Evolutionary conservation across 2,888 invertebrate genomes (phyloP).

Genomic region (Ophioninae sp.): DNA sequence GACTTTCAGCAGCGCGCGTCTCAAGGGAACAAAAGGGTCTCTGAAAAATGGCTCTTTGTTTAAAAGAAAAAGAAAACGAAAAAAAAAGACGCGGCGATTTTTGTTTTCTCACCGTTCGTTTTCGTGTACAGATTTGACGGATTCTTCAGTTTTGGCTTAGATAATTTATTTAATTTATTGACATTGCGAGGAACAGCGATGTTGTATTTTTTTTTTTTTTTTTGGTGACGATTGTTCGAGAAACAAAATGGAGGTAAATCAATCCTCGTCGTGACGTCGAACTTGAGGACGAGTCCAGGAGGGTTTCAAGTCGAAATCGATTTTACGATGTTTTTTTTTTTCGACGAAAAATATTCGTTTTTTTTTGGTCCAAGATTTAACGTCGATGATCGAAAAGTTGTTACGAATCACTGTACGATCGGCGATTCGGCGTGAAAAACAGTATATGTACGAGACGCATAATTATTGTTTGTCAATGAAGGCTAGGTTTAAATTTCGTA

Average conservation of each 20-base stretch:
- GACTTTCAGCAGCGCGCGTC: no score
- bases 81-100: no score
- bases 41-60: no score
- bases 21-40: no score
- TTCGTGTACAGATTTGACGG: neutral
- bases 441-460: constrained; percentile 32
- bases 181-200: neutral
- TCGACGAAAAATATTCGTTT: no score
- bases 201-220: neutral
- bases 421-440: neutral
- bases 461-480: constrained; percentile 69
- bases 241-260: neutral
- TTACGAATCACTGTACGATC: no score
- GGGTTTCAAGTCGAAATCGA: neutral
- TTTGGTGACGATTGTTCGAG: neutral
- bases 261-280: constrained; percentile 31
- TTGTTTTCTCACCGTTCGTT: neutral
- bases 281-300: constrained; percentile 24
- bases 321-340: neutral
- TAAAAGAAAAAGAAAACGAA: no score
- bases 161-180: neutral
- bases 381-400: no score
- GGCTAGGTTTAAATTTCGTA: constrained; percentile 72
- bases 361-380: no score
- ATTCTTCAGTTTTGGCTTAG: neutral